Percentiles rank a stretch among this genome's conserved stretches.
These are phyloP conservation scores for Tenthredo livida DNA, from an alignment of 2,888 invertebrate genomes.

Conservation along the genomic window DNA sequence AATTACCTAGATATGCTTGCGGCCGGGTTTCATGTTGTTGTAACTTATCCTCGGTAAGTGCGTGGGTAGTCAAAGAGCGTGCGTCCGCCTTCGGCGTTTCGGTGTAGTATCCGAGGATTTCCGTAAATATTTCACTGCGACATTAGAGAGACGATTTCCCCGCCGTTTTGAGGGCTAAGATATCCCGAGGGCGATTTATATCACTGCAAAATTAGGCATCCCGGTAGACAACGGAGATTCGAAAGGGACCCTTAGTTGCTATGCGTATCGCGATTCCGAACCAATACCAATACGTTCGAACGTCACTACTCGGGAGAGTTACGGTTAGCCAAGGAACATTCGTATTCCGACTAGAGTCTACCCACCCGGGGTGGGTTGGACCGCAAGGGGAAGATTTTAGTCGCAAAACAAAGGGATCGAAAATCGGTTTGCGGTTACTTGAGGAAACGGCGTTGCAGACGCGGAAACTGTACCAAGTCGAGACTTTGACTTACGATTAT, in stretches of 20 bases:
- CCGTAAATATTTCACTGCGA: neutral
- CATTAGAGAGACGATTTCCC: neutral
- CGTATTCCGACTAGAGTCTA: slow-evolving; percentile 19
- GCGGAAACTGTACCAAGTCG: slow-evolving; percentile 35
- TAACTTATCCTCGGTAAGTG: slow-evolving; percentile 11
- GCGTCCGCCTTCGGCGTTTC: neutral
- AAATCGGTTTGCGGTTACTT: slow-evolving; percentile 13
- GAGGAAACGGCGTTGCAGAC: neutral
- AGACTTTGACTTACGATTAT: slow-evolving; percentile 40
- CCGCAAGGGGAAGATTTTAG: neutral
- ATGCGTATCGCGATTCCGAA: slow-evolving; percentile 19
- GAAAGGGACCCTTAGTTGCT: neutral
- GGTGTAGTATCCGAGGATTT: neutral
- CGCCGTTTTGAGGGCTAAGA: neutral
- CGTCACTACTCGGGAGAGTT: neutral
- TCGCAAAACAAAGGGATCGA: slow-evolving; percentile 39
- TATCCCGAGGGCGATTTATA: no score
- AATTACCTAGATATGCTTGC: slow-evolving; percentile 31
- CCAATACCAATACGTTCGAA: slow-evolving; percentile 29
- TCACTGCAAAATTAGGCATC: no score
- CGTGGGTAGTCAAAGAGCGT: slow-evolving; percentile 16
- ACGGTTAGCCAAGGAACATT: slow-evolving; percentile 7
- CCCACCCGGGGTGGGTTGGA: neutral
- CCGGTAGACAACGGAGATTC: no score
- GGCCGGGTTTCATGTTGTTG: slow-evolving; percentile 27